These are phyloP conservation scores for Corythoichthys intestinalis DNA, from an alignment of 2,113 vertebrate species.

Conservation along the genomic window DNA sequence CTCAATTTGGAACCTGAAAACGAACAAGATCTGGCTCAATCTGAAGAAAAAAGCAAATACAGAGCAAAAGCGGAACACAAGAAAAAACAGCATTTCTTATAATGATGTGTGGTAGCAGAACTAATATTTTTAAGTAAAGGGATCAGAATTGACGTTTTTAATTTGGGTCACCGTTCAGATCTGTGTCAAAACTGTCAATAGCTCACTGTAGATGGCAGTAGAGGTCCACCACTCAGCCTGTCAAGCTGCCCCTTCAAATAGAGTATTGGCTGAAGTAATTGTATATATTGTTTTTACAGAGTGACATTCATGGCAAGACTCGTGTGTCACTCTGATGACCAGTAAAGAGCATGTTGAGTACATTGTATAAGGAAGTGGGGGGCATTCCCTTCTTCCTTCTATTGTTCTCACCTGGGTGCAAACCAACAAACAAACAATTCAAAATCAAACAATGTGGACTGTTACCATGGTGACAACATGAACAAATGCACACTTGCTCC, in stretches of 20 bases:
- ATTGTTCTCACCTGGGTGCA: slow-evolving; percentile 40
- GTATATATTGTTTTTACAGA: not conserved
- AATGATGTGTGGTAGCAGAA: too few species aligned
- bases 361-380: not conserved
- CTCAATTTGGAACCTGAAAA: too few species aligned
- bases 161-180: not conserved
- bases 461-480: slow-evolving; percentile 14
- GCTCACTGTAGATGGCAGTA: slow-evolving; percentile 42
- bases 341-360: not conserved
- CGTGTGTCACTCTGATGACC: not conserved
- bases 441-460: not conserved
- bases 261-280: not conserved
- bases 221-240: slow-evolving; percentile 13
- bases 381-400: slow-evolving; percentile 32
- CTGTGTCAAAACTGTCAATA: not conserved
- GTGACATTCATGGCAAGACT: not conserved
- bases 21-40: too few species aligned
- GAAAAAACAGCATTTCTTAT: too few species aligned
- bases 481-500: not conserved
- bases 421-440: slow-evolving; percentile 38
- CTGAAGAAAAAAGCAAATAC: too few species aligned
- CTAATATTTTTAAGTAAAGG: too few species aligned
- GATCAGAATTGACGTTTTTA: too few species aligned
- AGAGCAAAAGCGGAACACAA: too few species aligned
- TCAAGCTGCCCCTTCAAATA: not conserved